Evolutionary conservation across 2,113 vertebrate genomes (phyloP).

Genomic region (Otis tarda): DNA sequence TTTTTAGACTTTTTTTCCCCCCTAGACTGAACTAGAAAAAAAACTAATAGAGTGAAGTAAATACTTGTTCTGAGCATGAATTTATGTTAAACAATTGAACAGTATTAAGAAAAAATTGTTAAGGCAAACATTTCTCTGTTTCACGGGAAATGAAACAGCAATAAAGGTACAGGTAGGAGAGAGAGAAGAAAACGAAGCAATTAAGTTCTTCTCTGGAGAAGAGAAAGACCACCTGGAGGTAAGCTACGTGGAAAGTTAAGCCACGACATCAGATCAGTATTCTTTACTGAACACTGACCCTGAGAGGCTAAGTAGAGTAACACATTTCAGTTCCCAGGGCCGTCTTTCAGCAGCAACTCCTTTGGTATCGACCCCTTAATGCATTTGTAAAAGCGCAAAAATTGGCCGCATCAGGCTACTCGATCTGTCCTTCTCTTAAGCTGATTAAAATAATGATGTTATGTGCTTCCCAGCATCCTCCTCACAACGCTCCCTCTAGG

Average conservation of each 20-base stretch:
- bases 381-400: not conserved
- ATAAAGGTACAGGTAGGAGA: not conserved
- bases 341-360: not conserved
- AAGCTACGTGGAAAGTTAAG: not conserved
- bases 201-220: not conserved
- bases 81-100: not conserved
- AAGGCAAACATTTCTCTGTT: not conserved
- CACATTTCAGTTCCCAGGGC: not conserved
- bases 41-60: not conserved
- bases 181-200: not conserved
- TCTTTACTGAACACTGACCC: not conserved
- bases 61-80: not conserved
- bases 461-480: not conserved
- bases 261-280: not conserved
- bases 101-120: not conserved
- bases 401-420: not conserved
- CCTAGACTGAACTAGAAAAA: not conserved
- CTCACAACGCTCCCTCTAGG: not conserved
- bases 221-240: not conserved
- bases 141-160: not conserved
- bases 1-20: accelerated
- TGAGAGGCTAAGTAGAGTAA: not conserved
- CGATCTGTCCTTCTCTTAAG: not conserved
- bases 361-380: not conserved
- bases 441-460: not conserved